A percentile compares a stretch with the other conserved stretches of the same genome.
Evolutionary conservation across 1,140 invertebrate species (phyloP).

Genomic region (Drosophila nigromelanica): DNA sequence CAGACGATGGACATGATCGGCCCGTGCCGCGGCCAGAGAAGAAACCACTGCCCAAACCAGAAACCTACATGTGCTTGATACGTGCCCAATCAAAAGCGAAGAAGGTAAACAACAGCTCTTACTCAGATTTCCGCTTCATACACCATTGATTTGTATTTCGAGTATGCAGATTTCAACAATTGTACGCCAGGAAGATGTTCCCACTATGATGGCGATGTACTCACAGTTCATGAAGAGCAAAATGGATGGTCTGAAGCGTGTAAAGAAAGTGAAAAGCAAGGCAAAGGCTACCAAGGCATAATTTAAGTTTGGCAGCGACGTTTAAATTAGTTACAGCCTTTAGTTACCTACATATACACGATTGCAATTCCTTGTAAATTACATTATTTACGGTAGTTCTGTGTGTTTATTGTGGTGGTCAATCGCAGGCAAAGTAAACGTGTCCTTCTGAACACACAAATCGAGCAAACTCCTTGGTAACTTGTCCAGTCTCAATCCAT

Average conservation of each 20-base stretch:
- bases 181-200: conserved; percentile 92
- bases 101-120: conserved; percentile 84
- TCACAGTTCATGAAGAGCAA: conserved; percentile 91
- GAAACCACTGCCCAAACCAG: conserved; percentile 85
- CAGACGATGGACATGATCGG: conserved; percentile 90
- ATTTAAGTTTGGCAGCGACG: background rate
- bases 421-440: background rate
- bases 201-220: conserved; percentile 93
- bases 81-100: conserved; percentile 89
- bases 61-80: conserved; percentile 90
- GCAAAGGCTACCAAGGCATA: conserved; percentile 86
- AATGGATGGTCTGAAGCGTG: conserved; percentile 93
- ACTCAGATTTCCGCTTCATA: background rate
- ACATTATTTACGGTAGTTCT: conserved; percentile 50
- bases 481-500: conserved; percentile 29
- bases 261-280: conserved; percentile 91
- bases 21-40: conserved; percentile 87
- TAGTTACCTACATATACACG: conserved; percentile 48
- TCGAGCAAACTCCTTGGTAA: conserved; percentile 51
- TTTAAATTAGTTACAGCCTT: conserved; percentile 57
- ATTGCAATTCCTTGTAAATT: conserved; percentile 58
- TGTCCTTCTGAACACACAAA: conserved; percentile 22
- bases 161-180: conserved; percentile 87
- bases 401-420: background rate
- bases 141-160: background rate